A percentile compares a stretch with the other conserved stretches of the same genome.
phyloP scores from a whole-genome alignment of 2,797 vertebrate species.

The Taeniopygia guttata region DNA sequence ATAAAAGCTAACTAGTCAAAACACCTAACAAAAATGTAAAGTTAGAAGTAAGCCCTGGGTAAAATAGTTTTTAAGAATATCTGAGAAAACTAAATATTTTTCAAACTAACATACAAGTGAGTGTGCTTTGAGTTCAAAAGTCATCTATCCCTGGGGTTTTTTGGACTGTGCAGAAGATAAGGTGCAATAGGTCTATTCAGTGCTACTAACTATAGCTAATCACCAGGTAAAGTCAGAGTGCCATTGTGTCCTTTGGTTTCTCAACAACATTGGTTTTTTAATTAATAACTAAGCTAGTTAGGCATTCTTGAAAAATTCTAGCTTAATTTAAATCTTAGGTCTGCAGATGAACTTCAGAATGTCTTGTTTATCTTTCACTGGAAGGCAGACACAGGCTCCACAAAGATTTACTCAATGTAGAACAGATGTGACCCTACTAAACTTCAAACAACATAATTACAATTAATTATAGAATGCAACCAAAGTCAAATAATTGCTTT shows the following conservation, averaged over 20 bases:
- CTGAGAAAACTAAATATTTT: background rate
- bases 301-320: background rate
- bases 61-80: background rate
- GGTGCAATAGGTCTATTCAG: background rate
- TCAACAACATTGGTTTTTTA: background rate
- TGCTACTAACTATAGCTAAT: background rate
- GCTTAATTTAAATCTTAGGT: background rate
- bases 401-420: background rate
- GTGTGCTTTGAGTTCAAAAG: background rate
- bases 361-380: background rate
- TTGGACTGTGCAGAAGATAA: fast-evolving
- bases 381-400: background rate
- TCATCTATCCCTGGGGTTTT: background rate
- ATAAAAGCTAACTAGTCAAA: background rate
- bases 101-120: background rate
- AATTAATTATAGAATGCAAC: background rate
- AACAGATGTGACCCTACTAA: background rate
- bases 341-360: background rate
- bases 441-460: background rate
- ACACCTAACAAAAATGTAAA: background rate
- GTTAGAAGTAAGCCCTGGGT: background rate
- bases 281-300: background rate
- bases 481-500: background rate
- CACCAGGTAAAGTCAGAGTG: background rate
- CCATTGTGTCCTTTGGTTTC: background rate